These are phyloP conservation scores for Atta cephalotes DNA, from an alignment of 1,140 invertebrate species.

Conservation along the genomic window DNA sequence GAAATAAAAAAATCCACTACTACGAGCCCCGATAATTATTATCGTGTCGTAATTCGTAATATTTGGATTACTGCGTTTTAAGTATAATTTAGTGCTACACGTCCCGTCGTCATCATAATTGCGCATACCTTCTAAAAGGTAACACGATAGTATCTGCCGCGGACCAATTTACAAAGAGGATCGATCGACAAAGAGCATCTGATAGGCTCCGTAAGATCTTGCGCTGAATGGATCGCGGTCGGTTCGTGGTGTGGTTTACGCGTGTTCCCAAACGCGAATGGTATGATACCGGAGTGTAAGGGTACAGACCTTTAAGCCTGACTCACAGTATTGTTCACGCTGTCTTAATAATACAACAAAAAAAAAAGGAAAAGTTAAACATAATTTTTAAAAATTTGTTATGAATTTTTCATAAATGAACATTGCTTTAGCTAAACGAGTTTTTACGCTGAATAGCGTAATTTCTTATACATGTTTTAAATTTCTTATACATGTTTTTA, in stretches of 20 bases:
- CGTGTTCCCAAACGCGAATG: constrained; percentile 66
- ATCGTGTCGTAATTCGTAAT: constrained; percentile 40
- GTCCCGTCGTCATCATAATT: constrained; percentile 35
- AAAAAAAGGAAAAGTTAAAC: constrained; percentile 5
- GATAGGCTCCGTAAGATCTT: constrained; percentile 71
- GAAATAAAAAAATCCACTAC: neutral
- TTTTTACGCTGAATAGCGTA: neutral
- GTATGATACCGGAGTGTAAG: constrained; percentile 73
- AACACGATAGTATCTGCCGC: constrained; percentile 71
- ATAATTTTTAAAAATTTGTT: neutral
- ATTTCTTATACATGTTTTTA: neutral
- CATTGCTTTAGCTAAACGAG: neutral
- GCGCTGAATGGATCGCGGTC: constrained; percentile 72
- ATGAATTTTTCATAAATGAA: neutral
- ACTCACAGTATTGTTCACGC: constrained; percentile 42
- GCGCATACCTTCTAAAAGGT: constrained; percentile 53
- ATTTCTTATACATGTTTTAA: neutral
- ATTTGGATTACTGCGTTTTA: constrained; percentile 45
- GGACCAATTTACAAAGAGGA: constrained; percentile 74
- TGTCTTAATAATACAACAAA: neutral
- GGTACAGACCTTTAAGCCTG: constrained; percentile 69
- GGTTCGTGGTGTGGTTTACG: constrained; percentile 73
- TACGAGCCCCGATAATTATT: constrained; percentile 16
- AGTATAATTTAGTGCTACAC: constrained; percentile 65
- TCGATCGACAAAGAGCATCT: constrained; percentile 78